Percentiles rank a stretch among this genome's conserved stretches.
Conservation (phyloP, 2,113 vertebrate genomes). For the Mustela nigripes region DNA sequence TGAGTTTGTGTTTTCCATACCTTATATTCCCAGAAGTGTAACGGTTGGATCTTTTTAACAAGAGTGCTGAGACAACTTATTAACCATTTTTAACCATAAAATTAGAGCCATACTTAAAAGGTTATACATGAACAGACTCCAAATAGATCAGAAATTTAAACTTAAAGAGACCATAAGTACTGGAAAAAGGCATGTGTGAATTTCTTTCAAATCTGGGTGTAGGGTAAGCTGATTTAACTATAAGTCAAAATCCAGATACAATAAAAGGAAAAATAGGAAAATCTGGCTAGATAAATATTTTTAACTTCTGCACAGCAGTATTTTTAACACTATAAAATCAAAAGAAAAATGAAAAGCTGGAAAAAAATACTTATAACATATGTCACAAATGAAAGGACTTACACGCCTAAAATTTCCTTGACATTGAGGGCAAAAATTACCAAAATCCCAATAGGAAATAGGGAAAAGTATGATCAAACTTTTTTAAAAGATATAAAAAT, state of each 20-base stretch:
- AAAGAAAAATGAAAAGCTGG: not conserved
- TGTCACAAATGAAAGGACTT: not conserved
- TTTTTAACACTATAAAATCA: conserved; percentile 8
- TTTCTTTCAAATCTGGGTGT: not conserved
- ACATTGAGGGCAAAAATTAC: not conserved
- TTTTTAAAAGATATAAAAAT: not conserved
- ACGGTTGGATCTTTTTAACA: not conserved
- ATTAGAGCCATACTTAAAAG: not conserved
- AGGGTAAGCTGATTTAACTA: not conserved
- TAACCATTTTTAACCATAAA: not conserved
- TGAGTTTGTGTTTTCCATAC: not conserved
- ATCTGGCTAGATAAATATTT: not conserved
- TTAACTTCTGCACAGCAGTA: not conserved
- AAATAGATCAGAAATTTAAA: not conserved
- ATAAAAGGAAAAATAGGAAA: not conserved
- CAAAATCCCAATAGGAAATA: not conserved
- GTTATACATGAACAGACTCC: not conserved
- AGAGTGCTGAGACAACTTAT: not conserved
- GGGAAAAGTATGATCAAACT: not conserved
- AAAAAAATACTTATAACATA: conserved; percentile 7
- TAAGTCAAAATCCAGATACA: not conserved
- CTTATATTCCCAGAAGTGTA: not conserved
- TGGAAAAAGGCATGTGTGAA: not conserved
- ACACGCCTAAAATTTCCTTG: not conserved
- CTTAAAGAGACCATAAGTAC: not conserved